These are phyloP conservation scores for Miniopterus natalensis DNA, from an alignment of 2,113 vertebrate genomes.

Conservation along the genomic window DNA sequence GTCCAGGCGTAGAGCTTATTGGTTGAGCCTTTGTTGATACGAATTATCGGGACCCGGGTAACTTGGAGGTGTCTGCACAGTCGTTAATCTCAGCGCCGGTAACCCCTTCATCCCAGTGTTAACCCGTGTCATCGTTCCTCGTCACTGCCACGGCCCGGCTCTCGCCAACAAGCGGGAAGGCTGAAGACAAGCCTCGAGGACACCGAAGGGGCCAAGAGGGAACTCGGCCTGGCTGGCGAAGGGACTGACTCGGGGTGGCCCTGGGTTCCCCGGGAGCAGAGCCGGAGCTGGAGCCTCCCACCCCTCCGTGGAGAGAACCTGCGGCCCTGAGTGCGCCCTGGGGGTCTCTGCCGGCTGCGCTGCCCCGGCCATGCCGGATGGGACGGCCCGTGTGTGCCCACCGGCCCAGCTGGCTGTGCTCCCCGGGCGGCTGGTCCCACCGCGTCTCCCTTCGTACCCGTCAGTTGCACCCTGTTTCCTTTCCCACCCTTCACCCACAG, in stretches of 20 bases:
- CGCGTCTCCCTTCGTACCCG: rapidly evolving
- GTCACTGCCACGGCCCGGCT: rapidly evolving
- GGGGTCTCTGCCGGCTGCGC: no score
- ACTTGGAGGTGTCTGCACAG: background rate
- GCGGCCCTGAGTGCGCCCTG: no score
- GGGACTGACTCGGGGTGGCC: rapidly evolving
- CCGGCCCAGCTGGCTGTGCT: background rate
- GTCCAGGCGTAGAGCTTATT: rapidly evolving
- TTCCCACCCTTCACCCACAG: rapidly evolving
- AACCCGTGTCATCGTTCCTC: background rate
- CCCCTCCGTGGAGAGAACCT: rapidly evolving
- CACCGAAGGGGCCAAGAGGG: rapidly evolving
- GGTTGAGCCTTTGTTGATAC: no score
- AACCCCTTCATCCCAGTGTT: no score
- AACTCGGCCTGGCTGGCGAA: background rate
- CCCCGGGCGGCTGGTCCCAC: rapidly evolving
- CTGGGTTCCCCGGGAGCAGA: rapidly evolving
- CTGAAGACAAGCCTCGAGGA: background rate
- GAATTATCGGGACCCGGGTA: no score
- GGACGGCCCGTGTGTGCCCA: background rate
- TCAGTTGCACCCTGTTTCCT: background rate
- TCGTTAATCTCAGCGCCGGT: rapidly evolving
- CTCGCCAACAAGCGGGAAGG: background rate
- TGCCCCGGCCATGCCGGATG: no score
- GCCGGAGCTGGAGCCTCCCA: background rate